Evolutionary conservation across 92 coral and sea anemone species (phyloP).

Genomic region (Bergia puertoricense): DNA sequence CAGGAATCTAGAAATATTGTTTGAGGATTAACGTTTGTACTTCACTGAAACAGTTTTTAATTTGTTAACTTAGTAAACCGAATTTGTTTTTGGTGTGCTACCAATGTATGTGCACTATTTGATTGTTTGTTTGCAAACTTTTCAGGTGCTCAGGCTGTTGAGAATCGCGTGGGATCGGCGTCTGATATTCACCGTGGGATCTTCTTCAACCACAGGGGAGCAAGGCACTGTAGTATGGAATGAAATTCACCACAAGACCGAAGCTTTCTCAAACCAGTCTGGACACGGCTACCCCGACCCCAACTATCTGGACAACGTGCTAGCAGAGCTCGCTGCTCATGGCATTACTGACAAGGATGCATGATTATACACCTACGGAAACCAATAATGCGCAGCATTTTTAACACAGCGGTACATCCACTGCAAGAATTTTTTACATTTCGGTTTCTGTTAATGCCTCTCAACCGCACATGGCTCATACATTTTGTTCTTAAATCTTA

Average conservation of each 20-base stretch:
- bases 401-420: no score
- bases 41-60: no score
- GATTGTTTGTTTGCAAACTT: background rate
- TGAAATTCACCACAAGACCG: constrained; percentile 97
- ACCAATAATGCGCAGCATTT: no score
- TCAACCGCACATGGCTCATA: no score
- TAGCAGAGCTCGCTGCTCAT: constrained; percentile 85
- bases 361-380: no score
- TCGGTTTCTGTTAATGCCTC: no score
- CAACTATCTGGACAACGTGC: constrained; percentile 84
- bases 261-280: constrained; percentile 75
- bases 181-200: constrained; percentile 81
- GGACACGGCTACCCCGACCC: constrained; percentile 98
- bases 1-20: background rate
- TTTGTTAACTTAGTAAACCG: no score
- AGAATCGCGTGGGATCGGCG: constrained; percentile 83
- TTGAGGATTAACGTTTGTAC: background rate
- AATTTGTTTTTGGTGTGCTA: no score
- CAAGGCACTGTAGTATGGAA: constrained; percentile 92
- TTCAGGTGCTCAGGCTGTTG: constrained; percentile 75
- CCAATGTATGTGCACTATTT: no score
- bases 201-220: constrained; percentile 82
- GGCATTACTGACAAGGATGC: constrained; percentile 69
- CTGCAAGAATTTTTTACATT: no score
- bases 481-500: no score